Percentiles rank a stretch among this genome's conserved stretches.
phyloP scores from a whole-genome alignment of 2,888 invertebrate genomes.

The Nebria salina region DNA sequence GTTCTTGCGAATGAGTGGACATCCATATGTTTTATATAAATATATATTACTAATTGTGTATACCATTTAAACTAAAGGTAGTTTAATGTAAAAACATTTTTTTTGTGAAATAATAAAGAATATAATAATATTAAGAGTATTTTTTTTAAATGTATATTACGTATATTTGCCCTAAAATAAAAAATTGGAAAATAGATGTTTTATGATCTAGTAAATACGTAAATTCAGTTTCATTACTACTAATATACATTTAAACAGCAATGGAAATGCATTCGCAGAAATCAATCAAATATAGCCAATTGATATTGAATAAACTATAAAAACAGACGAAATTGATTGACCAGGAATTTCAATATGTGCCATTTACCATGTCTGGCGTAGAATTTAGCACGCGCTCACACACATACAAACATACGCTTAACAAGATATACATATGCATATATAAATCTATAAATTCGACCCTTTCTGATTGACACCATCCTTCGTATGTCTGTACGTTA shows the following conservation, averaged over 20 bases:
- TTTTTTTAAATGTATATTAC: too few relatives aligned
- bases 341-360: not conserved
- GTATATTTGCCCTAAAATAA: too few relatives aligned
- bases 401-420: not conserved
- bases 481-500: slow-evolving; percentile 31
- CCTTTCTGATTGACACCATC: slow-evolving; percentile 39
- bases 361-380: not conserved
- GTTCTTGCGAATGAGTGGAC: too few relatives aligned
- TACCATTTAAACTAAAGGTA: too few relatives aligned
- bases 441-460: slow-evolving; percentile 9
- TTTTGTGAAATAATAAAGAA: too few relatives aligned
- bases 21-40: too few relatives aligned
- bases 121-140: too few relatives aligned
- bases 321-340: not conserved
- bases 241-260: not conserved
- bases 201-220: too few relatives aligned
- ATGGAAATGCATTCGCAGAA: not conserved
- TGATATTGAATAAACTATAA: not conserved
- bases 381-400: slow-evolving; percentile 13
- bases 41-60: too few relatives aligned
- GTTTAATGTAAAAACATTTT: too few relatives aligned
- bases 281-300: not conserved
- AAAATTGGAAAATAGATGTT: too few relatives aligned
- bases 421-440: not conserved
- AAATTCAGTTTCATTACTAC: too few relatives aligned